phyloP scores from a whole-genome alignment of 2,888 invertebrate genomes.

The Myathropa florea region DNA sequence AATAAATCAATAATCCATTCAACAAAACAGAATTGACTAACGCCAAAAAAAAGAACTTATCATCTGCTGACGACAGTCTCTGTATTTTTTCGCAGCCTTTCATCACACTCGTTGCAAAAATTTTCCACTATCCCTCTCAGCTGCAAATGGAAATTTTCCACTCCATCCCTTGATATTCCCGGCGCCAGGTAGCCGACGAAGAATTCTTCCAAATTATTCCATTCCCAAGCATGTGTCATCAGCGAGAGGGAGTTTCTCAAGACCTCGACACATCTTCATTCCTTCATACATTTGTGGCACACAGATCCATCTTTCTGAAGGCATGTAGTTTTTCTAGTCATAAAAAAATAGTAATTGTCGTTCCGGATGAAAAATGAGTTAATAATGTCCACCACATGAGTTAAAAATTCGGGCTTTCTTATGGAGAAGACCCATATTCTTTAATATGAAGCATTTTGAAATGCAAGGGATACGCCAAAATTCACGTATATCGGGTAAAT shows the following conservation, averaged over 20 bases:
- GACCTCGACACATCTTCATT: background rate
- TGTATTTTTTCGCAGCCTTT: background rate
- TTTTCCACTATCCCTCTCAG: background rate
- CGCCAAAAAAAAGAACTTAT: background rate
- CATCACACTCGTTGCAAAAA: background rate
- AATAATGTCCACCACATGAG: too few relatives aligned
- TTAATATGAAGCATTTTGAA: too few relatives aligned
- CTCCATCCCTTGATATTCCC: background rate
- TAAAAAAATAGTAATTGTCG: too few relatives aligned
- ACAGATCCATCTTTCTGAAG: too few relatives aligned
- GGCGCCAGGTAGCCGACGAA: background rate
- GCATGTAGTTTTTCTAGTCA: too few relatives aligned
- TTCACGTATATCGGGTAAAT: too few relatives aligned
- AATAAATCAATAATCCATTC: background rate
- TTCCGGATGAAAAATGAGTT: too few relatives aligned
- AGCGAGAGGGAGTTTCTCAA: background rate
- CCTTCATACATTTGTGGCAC: too few relatives aligned
- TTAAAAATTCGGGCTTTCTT: too few relatives aligned
- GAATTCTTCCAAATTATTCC: background rate
- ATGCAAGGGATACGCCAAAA: too few relatives aligned
- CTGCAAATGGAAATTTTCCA: background rate
- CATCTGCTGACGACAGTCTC: background rate
- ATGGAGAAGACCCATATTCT: too few relatives aligned
- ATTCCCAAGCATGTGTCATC: background rate
- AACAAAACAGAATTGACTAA: background rate